Base-by-base conservation (phyloP, 1,140 invertebrate genomes). In the Coboldia fuscipes region DNA sequence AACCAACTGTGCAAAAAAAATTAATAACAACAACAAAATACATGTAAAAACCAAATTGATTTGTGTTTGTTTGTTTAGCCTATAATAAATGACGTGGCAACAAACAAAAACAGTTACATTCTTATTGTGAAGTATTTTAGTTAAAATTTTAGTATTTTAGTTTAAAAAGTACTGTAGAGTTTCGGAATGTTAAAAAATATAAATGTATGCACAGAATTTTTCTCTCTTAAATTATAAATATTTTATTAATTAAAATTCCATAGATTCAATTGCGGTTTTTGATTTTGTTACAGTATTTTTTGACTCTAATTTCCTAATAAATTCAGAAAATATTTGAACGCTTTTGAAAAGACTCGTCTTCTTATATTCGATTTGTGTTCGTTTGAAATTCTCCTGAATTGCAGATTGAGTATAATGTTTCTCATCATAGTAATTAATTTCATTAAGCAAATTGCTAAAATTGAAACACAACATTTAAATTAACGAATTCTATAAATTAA, bases 291-390 rank as follows among this genome's bases (percentile, higher is more conserved):
- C 7, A 33, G 15, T 23, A 40, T 44, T 19, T 34, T 40, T 47
- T 2, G 41, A 45, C 41, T 72, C 65, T 19, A 82, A 42, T 21
- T 62, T 61, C 30, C 68, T 57, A 8, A 84, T 41, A 51, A 83
- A 84, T 45, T 75, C 70, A 43, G 74, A 67, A 53, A 84, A 82
- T 4, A 76, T 48, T 28, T 65, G 62, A 0, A 82, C 54, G 7
- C 66, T 58, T 39, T 71, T 67, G 32, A 68, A 68, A 33, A 85
- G 51, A 39, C 72, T 71, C 0, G 81, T 85, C 52, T 79, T 80
- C 39, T 78, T 80, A 42, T 73, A 78, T 49, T 82, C 77, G 51
- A 68, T 17, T 15, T 8, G 13, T 4, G 14, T 10, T 29, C 8
- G 12, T 29, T 13, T 8, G 13, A 10, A 10, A 5, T 29, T 29